These are phyloP conservation scores for Tautogolabrus adspersus DNA, from an alignment of 2,113 vertebrate genomes.

Conservation along the genomic window DNA sequence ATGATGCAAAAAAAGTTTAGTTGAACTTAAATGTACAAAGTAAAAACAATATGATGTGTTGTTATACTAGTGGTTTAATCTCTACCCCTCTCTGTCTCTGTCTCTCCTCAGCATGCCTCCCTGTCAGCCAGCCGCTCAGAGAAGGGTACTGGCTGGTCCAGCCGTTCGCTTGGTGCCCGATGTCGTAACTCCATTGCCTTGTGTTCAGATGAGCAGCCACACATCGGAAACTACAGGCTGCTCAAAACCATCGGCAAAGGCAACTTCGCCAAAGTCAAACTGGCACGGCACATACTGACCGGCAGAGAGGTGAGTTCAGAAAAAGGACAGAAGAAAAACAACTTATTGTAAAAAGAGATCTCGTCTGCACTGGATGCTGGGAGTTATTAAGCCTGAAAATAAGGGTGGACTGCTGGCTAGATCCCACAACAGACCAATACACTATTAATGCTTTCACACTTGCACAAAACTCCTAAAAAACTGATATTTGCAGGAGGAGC, in stretches of 20 bases:
- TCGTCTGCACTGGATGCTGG: background rate
- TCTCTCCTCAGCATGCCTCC: slow-evolving; percentile 84
- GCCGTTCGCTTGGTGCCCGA: slow-evolving; percentile 90
- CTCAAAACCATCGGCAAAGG: slow-evolving; percentile 95
- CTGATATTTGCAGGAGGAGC: too few relatives aligned
- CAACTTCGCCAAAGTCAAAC: slow-evolving; percentile 95
- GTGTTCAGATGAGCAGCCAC: slow-evolving; percentile 91
- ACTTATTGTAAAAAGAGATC: background rate
- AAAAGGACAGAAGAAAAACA: background rate
- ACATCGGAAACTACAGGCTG: slow-evolving; percentile 93
- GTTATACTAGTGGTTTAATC: background rate
- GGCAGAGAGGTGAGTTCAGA: slow-evolving; percentile 87
- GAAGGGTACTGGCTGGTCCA: slow-evolving; percentile 90
- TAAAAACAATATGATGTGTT: background rate
- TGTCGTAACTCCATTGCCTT: slow-evolving; percentile 94
- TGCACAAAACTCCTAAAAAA: too few relatives aligned
- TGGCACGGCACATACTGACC: slow-evolving; percentile 92
- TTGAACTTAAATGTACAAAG: background rate
- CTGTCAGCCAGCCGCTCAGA: slow-evolving; percentile 90
- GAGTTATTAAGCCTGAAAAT: background rate
- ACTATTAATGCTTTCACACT: too few relatives aligned
- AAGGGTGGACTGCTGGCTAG: too few relatives aligned
- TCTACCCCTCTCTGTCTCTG: background rate
- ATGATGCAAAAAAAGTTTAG: too few relatives aligned
- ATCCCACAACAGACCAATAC: too few relatives aligned